phyloP scores from a whole-genome alignment of 2,113 vertebrate genomes.

The Dolichallabes microphthalmus region DNA sequence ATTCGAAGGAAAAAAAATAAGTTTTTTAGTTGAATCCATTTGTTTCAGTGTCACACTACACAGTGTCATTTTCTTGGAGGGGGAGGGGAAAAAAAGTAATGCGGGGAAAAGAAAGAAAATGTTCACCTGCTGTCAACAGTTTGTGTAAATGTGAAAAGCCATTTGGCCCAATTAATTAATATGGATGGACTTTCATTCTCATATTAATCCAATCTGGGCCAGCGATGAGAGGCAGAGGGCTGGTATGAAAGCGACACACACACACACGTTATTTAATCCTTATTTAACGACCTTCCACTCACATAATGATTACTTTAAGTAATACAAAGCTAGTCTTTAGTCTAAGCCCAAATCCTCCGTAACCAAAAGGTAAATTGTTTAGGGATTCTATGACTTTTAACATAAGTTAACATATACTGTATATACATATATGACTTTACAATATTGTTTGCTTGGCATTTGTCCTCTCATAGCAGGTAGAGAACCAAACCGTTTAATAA shows the following conservation, averaged over 20 bases:
- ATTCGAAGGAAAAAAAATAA: background rate
- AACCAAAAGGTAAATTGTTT: background rate
- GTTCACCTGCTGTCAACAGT: background rate
- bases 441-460: background rate
- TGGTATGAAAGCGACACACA: background rate
- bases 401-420: background rate
- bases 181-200: constrained; percentile 4
- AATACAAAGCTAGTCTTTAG: background rate
- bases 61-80: background rate
- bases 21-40: background rate
- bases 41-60: background rate
- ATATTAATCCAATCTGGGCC: constrained; percentile 8
- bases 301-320: background rate
- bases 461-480: background rate
- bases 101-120: background rate
- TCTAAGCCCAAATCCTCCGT: background rate
- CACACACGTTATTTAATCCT: background rate
- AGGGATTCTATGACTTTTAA: background rate
- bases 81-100: background rate
- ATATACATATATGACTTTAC: background rate
- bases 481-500: background rate
- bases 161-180: background rate
- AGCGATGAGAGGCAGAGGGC: background rate
- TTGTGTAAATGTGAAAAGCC: background rate
- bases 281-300: background rate